phyloP scores from a whole-genome alignment of 64 coral and sea anemone species.

The Stylophora pistillata region DNA sequence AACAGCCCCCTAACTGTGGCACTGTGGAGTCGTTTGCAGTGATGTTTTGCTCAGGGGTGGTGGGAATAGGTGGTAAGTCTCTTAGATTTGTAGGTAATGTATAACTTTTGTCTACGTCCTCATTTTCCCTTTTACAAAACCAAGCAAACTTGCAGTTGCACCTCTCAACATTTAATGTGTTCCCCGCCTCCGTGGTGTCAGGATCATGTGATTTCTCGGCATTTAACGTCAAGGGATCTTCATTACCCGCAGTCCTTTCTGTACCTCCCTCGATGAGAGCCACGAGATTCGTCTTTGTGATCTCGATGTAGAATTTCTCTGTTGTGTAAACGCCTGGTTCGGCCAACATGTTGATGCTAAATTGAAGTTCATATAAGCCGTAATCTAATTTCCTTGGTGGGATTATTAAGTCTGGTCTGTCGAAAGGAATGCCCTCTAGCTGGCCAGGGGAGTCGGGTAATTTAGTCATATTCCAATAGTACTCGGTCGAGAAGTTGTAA shows the following conservation, averaged over 20 bases:
- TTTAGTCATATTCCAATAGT: not conserved
- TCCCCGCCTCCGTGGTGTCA: not conserved
- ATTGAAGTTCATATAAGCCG: not conserved
- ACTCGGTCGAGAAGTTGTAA: not conserved
- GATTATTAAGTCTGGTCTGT: not conserved
- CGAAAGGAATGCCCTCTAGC: not conserved
- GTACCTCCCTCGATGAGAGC: slow-evolving; percentile 30
- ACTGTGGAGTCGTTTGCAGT: not conserved
- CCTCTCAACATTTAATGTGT: not conserved
- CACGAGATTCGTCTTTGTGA: not conserved
- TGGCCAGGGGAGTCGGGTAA: no score
- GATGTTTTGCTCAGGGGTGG: not conserved
- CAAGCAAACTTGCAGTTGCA: not conserved
- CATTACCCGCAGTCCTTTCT: slow-evolving; percentile 7
- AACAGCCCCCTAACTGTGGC: slow-evolving; percentile 39
- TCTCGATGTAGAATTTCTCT: not conserved
- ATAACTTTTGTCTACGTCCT: not conserved
- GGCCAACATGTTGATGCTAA: slow-evolving; percentile 14
- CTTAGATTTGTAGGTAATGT: not conserved
- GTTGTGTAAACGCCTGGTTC: not conserved
- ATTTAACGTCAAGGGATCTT: not conserved
- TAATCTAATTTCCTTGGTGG: not conserved
- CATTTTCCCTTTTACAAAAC: not conserved
- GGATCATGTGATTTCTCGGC: slow-evolving; percentile 22
- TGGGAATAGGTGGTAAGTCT: not conserved